These are phyloP conservation scores for Brotogeris chrysoptera DNA, from an alignment of 2,797 vertebrate species.

Conservation along the genomic window DNA sequence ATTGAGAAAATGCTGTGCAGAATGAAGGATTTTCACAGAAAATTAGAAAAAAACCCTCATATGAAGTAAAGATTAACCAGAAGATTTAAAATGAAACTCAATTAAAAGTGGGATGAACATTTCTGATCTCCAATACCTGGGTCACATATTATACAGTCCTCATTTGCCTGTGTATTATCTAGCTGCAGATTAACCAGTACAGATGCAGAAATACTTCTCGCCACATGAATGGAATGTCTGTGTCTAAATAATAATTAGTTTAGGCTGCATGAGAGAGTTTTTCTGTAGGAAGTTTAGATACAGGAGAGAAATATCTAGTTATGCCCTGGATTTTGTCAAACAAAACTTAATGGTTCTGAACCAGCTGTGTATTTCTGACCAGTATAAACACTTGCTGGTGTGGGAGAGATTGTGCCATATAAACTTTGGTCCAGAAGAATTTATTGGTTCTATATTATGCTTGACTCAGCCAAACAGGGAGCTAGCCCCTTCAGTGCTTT, in stretches of 20 bases:
- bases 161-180: not conserved
- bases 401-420: not conserved
- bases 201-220: not conserved
- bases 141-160: not conserved
- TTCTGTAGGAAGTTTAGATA: not conserved
- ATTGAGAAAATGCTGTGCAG: fast-evolving
- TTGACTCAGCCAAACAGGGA: not conserved
- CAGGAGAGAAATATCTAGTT: not conserved
- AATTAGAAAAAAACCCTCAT: not conserved
- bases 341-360: not conserved
- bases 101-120: not conserved
- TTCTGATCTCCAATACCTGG: not conserved
- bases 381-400: not conserved
- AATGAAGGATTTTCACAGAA: not conserved
- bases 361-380: not conserved
- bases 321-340: not conserved
- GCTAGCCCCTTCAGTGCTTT: not conserved
- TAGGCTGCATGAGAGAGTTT: not conserved
- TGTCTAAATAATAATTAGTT: not conserved
- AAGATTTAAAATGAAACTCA: not conserved
- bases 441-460: not conserved
- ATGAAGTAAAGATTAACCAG: not conserved
- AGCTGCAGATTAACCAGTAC: not conserved
- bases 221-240: not conserved
- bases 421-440: not conserved